These are phyloP conservation scores for Zeus faber DNA, from an alignment of 2,113 vertebrate species.

Conservation along the genomic window DNA sequence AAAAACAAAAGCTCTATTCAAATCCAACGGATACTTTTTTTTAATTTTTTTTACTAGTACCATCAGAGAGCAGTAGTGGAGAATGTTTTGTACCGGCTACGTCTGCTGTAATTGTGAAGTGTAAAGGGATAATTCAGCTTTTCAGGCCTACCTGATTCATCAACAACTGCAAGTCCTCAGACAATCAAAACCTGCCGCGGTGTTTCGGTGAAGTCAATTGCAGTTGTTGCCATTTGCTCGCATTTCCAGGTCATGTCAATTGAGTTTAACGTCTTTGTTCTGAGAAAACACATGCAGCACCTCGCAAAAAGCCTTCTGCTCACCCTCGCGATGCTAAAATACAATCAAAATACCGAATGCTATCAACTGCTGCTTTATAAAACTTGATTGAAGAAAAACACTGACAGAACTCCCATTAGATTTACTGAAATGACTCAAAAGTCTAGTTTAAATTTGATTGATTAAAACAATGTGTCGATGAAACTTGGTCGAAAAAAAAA, in stretches of 20 bases:
- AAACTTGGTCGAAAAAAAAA: no score
- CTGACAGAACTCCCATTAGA: slow-evolving; percentile 27
- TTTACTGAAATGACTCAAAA: no score
- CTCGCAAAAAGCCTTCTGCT: neutral
- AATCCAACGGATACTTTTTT: slow-evolving; percentile 68
- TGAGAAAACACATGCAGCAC: slow-evolving; percentile 12
- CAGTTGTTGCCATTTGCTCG: neutral
- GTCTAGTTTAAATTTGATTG: slow-evolving; percentile 53
- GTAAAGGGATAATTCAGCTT: slow-evolving; percentile 53
- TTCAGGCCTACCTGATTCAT: slow-evolving; percentile 37
- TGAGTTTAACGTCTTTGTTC: neutral
- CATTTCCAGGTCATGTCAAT: slow-evolving; percentile 2
- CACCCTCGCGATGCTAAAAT: neutral
- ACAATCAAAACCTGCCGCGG: slow-evolving; percentile 15
- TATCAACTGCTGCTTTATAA: slow-evolving; percentile 1
- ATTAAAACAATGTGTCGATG: no score
- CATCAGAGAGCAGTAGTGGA: slow-evolving; percentile 61
- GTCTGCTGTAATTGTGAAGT: slow-evolving; percentile 31
- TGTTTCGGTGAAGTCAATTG: slow-evolving; percentile 11
- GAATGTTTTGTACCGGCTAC: slow-evolving; percentile 54
- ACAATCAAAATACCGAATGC: neutral
- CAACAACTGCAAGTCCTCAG: slow-evolving; percentile 26
- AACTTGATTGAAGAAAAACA: neutral
- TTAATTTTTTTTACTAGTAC: slow-evolving; percentile 44
- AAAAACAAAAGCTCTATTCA: slow-evolving; percentile 72